Base-by-base conservation (phyloP, 2,113 vertebrate species). In the Carlito syrichta region DNA sequence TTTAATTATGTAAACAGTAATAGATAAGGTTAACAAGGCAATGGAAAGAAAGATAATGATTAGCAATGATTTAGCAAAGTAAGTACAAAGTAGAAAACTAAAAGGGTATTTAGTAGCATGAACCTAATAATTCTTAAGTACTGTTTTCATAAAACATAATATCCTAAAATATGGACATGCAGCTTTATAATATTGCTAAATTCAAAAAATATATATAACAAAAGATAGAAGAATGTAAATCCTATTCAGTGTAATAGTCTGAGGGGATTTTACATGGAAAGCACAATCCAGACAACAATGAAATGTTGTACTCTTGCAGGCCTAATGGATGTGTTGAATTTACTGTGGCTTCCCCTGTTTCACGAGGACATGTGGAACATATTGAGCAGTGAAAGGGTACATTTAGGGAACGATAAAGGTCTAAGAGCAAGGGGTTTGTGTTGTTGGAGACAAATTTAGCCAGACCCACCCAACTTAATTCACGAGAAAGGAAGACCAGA, bases 331-430 rank as follows among this genome's bases (percentile, higher is more conserved):
- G 84, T 94, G 52, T 63, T 79, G 91, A 83, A 86, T 94, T 96
- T 76, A 89, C 83, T 69, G 8, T 50, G 86, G 35, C 45, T 86
- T 71, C 50, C 43, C 50, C 22, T 11, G 50, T 66, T 96, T 79
- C 82, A 60, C 5, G n/a, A n/a, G 58, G 50, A 96, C 97, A 94
- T 79, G 86, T 96, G 94, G 89, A 97, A 97, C 43, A 79, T 79
- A 95, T 62, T 89, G 90, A 96, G 58, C 27, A 92, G 74, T 69
- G 84, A 91, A 91, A 94, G 45, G 50, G 86, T 91, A 78, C 25
- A 77, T 68, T 94, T 69, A 95, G 16, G 38, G 54, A 62, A 91
- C 2, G 9, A 73, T 66, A 96, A 95, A 96, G 89, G 13, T 50
- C 91, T 87, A 95, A 87, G 43, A 62, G 69, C 35, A 93, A 89